Base-by-base conservation (phyloP, 2,797 vertebrate genomes). In the Chanos chanos region DNA sequence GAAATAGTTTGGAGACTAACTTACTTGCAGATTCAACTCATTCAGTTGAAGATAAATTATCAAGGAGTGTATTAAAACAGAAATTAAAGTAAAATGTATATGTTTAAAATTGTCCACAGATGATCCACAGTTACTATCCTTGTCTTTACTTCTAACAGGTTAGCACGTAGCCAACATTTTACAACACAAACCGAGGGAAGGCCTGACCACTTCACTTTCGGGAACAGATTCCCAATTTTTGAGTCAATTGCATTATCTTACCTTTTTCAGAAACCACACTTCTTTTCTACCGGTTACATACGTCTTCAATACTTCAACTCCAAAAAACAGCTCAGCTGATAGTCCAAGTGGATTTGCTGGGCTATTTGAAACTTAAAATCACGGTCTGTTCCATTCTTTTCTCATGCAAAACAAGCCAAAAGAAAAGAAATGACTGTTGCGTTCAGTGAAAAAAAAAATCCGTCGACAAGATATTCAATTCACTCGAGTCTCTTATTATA, bases 311-410 rank as follows among this genome's bases (percentile, higher is more conserved):
- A 34, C 53, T 49, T n/a, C 24, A 34, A 41, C 55, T 59, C 40
- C 66, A 50, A 56, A 58, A 37, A 39, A 62, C 19, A 47, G 64
- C 76, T 74, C 51, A 43, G 64, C 68, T 67, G 62, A 70, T 66
- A 76, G 70, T 58, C 63, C 68, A 55, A 65, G 58, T 41, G 57
- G 37, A 61, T 28, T 37, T 37, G 39, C 51, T 9, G 28, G 7
- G 19, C 43, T 57, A 57, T 43, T 41, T 70, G 39, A 60, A 30
- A 64, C 41, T 53, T 37, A 43, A 51, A 66, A 66, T 68, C 61
- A 64, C 77, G 50, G 73, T 68, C 67, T 71, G 86, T 86, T 86
- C 85, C 85, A 85, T 86, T 72, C 68, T 85, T 77, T 81, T 48
- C 25, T 62, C 57, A 56, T 64, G 24, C 7, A 55, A 60, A 53